Evolutionary conservation across 2,797 vertebrate species (phyloP).

Genomic region (Arctocebus calabarensis): DNA sequence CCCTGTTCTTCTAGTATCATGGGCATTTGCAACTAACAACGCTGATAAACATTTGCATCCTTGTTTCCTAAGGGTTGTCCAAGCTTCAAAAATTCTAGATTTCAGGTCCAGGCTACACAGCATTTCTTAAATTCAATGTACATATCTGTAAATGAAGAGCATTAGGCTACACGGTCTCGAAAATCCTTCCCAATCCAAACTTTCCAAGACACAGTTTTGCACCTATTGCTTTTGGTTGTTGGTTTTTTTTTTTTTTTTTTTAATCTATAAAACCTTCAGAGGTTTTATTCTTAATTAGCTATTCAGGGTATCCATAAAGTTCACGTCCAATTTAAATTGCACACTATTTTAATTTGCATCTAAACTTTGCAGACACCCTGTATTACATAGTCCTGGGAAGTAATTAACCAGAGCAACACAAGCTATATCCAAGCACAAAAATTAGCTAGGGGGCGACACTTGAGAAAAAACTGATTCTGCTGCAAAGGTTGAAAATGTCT

Average conservation of each 20-base stretch:
- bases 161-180: background rate
- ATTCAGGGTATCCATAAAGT: too few species aligned
- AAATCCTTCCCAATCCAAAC: background rate
- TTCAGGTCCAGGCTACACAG: background rate
- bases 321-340: too few species aligned
- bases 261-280: constrained; percentile 38
- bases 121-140: background rate
- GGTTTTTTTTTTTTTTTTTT: background rate
- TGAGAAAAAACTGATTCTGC: background rate
- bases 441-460: background rate
- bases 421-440: background rate
- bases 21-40: background rate
- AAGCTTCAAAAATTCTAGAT: constrained; percentile 19
- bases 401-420: background rate
- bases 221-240: background rate
- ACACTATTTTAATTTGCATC: too few species aligned
- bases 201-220: constrained; percentile 5
- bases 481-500: background rate
- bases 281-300: constrained; percentile 41
- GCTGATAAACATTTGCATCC: background rate
- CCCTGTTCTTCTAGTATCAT: background rate
- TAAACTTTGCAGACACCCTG: too few species aligned
- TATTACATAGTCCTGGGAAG: background rate
- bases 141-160: background rate
- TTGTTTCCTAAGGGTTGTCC: background rate